These are phyloP conservation scores for Drosophila repletoides DNA, from an alignment of 1,140 invertebrate species.

Conservation along the genomic window DNA sequence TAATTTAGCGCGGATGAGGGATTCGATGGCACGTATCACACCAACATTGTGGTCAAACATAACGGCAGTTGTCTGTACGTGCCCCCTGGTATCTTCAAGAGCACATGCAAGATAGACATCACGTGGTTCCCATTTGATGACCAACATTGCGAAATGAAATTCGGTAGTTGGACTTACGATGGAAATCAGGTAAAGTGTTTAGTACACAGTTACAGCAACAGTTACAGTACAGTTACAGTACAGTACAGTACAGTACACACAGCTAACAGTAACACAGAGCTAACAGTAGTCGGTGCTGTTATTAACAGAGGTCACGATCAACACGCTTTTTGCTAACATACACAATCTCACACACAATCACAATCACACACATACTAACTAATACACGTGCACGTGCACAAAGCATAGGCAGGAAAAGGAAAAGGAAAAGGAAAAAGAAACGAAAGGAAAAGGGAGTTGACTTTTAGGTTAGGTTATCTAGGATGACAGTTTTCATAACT, in stretches of 20 bases:
- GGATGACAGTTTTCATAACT: not conserved
- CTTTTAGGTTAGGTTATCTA: no score
- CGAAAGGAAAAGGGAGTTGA: conserved; percentile 5
- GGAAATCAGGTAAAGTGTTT: conserved; percentile 91
- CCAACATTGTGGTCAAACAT: conserved; percentile 97
- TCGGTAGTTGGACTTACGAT: conserved; percentile 97
- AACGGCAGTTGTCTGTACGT: conserved; percentile 98
- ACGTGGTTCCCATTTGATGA: conserved; percentile 99
- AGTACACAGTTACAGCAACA: conserved; percentile 33
- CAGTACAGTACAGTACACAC: conserved; percentile 32
- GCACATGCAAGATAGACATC: conserved; percentile 99
- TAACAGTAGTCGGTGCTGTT: not conserved
- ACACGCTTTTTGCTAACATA: conserved; percentile 36
- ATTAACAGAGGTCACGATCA: conserved; percentile 27
- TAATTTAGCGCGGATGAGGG: conserved; percentile 96
- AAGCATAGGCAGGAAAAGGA: conserved; percentile 8
- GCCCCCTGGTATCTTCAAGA: conserved; percentile 98
- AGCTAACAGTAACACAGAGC: conserved; percentile 9
- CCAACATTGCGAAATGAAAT: conserved; percentile 98
- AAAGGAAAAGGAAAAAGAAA: not conserved
- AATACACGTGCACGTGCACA: conserved; percentile 32
- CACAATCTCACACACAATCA: conserved; percentile 17
- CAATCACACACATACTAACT: not conserved
- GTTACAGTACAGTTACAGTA: conserved; percentile 27
- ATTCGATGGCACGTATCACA: conserved; percentile 98